Evolutionary conservation across 2,797 vertebrate species (phyloP).

Genomic region (Rallus crepitans): DNA sequence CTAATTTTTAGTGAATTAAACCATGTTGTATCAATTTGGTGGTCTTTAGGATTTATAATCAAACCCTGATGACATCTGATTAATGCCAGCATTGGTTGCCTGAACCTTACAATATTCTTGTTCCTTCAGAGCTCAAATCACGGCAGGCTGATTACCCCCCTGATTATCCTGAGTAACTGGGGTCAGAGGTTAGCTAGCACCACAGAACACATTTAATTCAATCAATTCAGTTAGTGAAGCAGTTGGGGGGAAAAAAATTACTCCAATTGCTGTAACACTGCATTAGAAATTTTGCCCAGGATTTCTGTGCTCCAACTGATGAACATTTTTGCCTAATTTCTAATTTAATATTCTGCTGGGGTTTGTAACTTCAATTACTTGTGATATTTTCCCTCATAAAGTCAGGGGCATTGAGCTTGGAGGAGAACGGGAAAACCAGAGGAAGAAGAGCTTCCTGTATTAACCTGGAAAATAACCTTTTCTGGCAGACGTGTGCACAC

Average conservation of each 20-base stretch:
- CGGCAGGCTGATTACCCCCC: conserved; percentile 66
- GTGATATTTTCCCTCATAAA: conserved; percentile 42
- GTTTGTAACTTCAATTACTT: conserved; percentile 42
- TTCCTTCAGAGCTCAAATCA: conserved; percentile 44
- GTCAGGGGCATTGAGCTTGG: background rate
- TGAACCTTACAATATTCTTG: conserved; percentile 46
- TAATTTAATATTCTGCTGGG: conserved; percentile 62
- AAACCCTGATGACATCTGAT: conserved; percentile 43
- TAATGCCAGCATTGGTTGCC: conserved; percentile 43
- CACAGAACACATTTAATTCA: conserved; percentile 81
- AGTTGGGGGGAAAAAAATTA: background rate
- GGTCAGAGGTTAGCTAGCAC: conserved; percentile 66
- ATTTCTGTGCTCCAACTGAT: conserved; percentile 32
- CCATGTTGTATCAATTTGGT: background rate
- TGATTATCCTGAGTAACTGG: conserved; percentile 65
- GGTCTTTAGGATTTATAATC: conserved; percentile 46
- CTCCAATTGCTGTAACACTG: conserved; percentile 14
- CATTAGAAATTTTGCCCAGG: conserved; percentile 50
- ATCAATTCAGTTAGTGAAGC: conserved; percentile 85
- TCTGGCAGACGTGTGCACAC: background rate
- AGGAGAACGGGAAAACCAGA: background rate
- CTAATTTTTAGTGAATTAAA: conserved; percentile 14
- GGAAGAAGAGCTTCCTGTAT: background rate
- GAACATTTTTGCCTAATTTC: conserved; percentile 67
- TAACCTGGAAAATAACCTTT: background rate